Base-by-base conservation (phyloP, 2,797 vertebrate genomes). In the Dendrocincla fuliginosa region DNA sequence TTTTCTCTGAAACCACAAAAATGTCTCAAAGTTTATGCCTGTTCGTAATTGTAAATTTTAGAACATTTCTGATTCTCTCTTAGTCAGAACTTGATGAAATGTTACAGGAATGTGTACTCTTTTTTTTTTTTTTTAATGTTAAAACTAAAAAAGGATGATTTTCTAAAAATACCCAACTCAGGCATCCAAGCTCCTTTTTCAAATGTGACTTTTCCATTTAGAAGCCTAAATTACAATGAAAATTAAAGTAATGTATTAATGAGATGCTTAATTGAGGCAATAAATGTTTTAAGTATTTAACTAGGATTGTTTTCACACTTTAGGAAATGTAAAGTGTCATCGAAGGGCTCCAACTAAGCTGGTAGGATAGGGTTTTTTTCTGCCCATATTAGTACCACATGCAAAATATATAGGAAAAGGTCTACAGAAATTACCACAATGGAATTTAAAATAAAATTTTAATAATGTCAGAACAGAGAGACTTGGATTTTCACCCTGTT, bases 1-100 rank as follows among this genome's bases (percentile, higher is more conserved):
- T 95, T 95, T 94, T 95, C 89, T 93, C 95, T 95, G 73, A 91
- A 96, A 95, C 89, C 92, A 95, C 95, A 96, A 86, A 94, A 95
- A 93, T 96, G 89, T 94, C 95, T 91, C 95, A 94, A 73, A 93
- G 67, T 91, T 96, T 94, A 93, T 91, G 93, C 70, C 85, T 95
- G 85, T 94, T 95, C 84, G 80, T 94, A 95, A 93, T 84, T 87
- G 80, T 69, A 74, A 93, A 74, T 91, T 93, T 95, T 84, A 96
- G 91, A 94, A 75, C 52, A 73, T 89, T 96, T 91, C 56, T 90
- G 67, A 94, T 88, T 91, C 84, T 92, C 41, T 87, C 22, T 95
- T 95, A 95, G 85, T 94, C 83, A 93, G 94, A 95, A 90, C 67
- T 78, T 94, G 85, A 91, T 91, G 83, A 95, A 95, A 69, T 91